These are phyloP conservation scores for Pseudomugil gertrudae DNA, from an alignment of 2,797 vertebrate species.

Conservation along the genomic window DNA sequence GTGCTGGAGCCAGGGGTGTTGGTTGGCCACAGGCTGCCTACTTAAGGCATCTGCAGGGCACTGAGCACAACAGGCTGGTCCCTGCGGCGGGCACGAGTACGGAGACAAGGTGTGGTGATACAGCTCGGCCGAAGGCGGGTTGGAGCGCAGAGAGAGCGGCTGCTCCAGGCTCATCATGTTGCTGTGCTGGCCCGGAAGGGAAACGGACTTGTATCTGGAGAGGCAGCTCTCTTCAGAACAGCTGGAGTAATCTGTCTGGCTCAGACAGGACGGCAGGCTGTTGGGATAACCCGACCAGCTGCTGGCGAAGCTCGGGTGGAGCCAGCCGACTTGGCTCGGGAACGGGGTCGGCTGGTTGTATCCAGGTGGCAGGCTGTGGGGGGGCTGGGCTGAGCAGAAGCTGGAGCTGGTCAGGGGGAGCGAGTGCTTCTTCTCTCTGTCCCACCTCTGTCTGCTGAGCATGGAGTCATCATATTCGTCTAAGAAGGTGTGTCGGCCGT, in stretches of 20 bases:
- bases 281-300: conserved; percentile 67
- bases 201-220: conserved; percentile 57
- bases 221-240: conserved; percentile 54
- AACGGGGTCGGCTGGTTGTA: conserved; percentile 77
- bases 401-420: conserved; percentile 21
- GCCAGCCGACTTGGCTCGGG: conserved; percentile 75
- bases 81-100: conserved; percentile 64
- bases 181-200: conserved; percentile 57
- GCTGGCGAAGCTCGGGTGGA: conserved; percentile 66
- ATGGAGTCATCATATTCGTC: conserved; percentile 18
- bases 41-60: conserved; percentile 63
- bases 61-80: conserved; percentile 68
- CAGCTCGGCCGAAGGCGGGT: conserved; percentile 59
- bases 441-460: conserved; percentile 13
- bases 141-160: conserved; percentile 80
- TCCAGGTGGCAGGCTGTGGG: conserved; percentile 42
- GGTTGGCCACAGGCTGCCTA: conserved; percentile 42
- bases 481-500: background rate
- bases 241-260: conserved; percentile 58
- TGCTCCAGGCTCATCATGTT: conserved; percentile 75
- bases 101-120: conserved; percentile 68
- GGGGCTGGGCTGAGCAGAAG: conserved; percentile 63
- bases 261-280: conserved; percentile 64
- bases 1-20: conserved; percentile 46
- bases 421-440: conserved; percentile 10